Conservation (phyloP, 2,888 invertebrate species). For the Agelastica alni region DNA sequence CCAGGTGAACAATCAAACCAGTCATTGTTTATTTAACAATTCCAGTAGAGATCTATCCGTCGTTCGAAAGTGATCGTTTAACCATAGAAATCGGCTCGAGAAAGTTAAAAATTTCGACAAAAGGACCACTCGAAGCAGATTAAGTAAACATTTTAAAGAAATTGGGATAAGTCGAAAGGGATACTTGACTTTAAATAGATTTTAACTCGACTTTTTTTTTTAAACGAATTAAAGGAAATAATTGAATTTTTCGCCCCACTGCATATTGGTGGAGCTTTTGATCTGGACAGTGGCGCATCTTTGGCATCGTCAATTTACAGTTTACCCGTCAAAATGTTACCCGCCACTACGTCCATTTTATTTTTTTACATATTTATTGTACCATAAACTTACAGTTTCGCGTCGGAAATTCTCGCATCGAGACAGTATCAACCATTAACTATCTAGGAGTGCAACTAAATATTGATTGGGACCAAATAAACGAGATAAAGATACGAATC, state of each 20-base stretch:
- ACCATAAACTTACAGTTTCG: too few species aligned
- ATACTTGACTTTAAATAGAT: constrained; percentile 35
- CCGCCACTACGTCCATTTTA: too few species aligned
- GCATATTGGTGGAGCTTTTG: constrained; percentile 18
- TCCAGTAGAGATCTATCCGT: background rate
- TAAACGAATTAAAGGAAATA: constrained; percentile 12
- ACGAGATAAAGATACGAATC: too few species aligned
- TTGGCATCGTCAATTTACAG: too few species aligned
- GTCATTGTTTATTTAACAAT: background rate
- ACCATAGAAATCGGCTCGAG: constrained; percentile 32
- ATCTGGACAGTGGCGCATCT: background rate
- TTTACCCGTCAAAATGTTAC: too few species aligned
- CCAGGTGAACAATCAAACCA: background rate
- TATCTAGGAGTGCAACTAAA: too few species aligned
- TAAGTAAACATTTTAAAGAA: constrained; percentile 36
- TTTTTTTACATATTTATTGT: too few species aligned
- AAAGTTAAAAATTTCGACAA: constrained; percentile 29
- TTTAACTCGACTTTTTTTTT: constrained; percentile 10
- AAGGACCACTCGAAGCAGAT: constrained; percentile 25
- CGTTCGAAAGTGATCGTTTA: constrained; percentile 23
- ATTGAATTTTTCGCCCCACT: constrained; percentile 32
- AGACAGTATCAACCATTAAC: too few species aligned
- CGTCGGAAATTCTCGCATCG: too few species aligned
- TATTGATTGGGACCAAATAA: too few species aligned
- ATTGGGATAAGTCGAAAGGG: constrained; percentile 18